Base-by-base conservation (phyloP, 2,888 invertebrate species). In the Arge pagana region DNA sequence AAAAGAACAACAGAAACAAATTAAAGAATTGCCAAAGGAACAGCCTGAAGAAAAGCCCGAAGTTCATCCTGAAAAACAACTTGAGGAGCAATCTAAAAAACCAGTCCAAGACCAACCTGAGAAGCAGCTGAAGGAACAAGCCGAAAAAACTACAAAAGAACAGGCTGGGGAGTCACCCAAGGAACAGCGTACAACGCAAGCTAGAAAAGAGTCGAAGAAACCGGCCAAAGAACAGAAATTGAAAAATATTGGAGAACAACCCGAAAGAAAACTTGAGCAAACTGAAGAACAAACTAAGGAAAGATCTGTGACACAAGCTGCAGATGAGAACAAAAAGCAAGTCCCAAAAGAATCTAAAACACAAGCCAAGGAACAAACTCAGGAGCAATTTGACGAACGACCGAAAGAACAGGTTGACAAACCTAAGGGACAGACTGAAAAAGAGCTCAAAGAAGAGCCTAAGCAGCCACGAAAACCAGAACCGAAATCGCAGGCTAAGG, bases 401-500 rank as follows among this genome's bases (percentile, higher is more conserved):
- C 24, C 8, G 19, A 13, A 24, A 10, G 21, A 42, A 26, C 24
- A 24, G 16, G 13, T 19, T 31, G n/a, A 23, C 7, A 45, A 49
- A 31, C 4, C 24, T 15, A 41, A 6, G 2, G 36, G 35, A 21
- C 41, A 48, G 42, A 11, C 21, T 26, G 33, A 45, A 37, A 13
- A 26, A 26, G 50, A 43, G 40, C 50, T 19, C 24, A 40, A 19
- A n/a, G 50, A 28, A 28, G 50, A 39, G 28, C 19, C 7, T 8
- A 52, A 23, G 37, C 62, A 65, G 30, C 53, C 63, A 31, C n/a
- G n/a, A n/a, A n/a, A n/a, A n/a, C n/a, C 15, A 53, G 23, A 45
- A 18, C 16, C 33, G 4, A 45, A 45, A 16, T 4, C 21, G n/a
- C 15, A 45, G 7, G 15, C 24, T 19, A 8, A 23, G 5, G 23